Conservation (phyloP, 64 coral and sea anemone species). For the Stylophora pistillata region DNA sequence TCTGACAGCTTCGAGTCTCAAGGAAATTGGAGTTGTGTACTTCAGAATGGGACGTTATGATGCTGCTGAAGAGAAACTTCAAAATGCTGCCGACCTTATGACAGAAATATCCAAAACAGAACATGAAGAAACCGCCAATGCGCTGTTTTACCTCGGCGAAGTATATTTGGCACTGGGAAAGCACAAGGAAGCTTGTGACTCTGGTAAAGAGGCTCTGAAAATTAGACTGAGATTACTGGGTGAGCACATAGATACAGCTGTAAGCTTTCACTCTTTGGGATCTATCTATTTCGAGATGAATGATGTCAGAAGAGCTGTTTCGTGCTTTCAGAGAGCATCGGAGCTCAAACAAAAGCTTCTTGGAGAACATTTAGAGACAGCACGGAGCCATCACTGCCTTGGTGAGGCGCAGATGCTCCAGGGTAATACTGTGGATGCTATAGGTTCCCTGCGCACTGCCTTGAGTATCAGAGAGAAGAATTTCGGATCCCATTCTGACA, state of each 20-base stretch:
- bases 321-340: neutral
- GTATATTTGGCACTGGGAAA: neutral
- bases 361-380: neutral
- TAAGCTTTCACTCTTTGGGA: neutral
- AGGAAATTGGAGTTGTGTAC: neutral
- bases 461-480: neutral
- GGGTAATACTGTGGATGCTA: neutral
- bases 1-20: neutral
- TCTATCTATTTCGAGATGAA: neutral
- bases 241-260: neutral
- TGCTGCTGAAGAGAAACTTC: neutral
- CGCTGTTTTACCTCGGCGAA: neutral
- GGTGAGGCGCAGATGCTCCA: neutral
- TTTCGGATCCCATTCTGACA: neutral
- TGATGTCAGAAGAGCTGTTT: neutral
- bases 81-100: neutral
- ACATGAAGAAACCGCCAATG: neutral
- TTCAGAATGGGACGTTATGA: neutral
- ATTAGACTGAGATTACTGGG: neutral
- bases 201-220: neutral
- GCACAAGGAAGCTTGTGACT: neutral
- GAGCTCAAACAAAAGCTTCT: neutral
- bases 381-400: neutral
- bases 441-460: neutral
- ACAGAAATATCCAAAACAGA: neutral